Evolutionary conservation across 2,797 vertebrate genomes (phyloP).

Genomic region (Molossus molossus): DNA sequence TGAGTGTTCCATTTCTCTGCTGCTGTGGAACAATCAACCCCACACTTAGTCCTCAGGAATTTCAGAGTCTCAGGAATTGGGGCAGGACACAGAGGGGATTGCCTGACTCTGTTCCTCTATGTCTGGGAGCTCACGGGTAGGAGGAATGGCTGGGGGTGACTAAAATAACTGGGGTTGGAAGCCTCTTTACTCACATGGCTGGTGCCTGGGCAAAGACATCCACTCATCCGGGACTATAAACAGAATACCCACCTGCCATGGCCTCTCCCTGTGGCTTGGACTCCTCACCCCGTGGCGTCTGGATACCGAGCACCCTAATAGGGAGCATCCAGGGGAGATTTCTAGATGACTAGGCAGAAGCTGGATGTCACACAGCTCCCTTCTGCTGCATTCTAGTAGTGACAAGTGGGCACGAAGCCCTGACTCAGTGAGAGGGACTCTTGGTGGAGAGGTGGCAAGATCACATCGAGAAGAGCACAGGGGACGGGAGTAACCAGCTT

Average conservation of each 20-base stretch:
- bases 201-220: background rate
- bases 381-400: background rate
- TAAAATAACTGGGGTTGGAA: background rate
- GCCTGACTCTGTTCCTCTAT: background rate
- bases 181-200: background rate
- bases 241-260: background rate
- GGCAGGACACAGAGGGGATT: background rate
- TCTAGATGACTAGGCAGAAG: background rate
- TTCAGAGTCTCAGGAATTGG: background rate
- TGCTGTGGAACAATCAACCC: background rate
- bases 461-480: background rate
- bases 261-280: background rate
- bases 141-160: background rate
- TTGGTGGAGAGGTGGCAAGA: background rate
- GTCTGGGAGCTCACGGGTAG: background rate
- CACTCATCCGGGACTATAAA: background rate
- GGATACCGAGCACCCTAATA: background rate
- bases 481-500: background rate
- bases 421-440: background rate
- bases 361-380: background rate
- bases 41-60: background rate
- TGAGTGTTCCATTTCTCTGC: background rate
- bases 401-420: background rate
- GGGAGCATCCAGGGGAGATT: background rate
- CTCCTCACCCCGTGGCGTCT: background rate